A percentile compares a stretch with the other conserved stretches of the same genome.
Evolutionary conservation across 1,140 invertebrate genomes (phyloP).

Genomic region (Onthophagus taurus): DNA sequence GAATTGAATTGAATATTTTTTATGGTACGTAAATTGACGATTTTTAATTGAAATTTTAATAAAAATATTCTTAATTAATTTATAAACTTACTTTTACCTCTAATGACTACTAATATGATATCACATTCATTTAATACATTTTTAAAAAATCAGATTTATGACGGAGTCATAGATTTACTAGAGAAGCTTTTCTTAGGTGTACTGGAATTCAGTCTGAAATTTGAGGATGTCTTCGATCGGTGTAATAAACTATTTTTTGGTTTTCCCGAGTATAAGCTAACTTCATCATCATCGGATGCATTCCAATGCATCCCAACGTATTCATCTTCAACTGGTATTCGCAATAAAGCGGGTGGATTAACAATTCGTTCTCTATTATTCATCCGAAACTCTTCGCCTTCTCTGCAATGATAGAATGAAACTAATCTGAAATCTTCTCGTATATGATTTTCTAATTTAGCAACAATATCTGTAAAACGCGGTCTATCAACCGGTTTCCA

Average conservation of each 20-base stretch:
- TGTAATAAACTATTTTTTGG: slow-evolving; percentile 3
- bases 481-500: slow-evolving; percentile 52
- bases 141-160: background rate
- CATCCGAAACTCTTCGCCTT: slow-evolving; percentile 44
- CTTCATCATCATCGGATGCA: slow-evolving; percentile 15
- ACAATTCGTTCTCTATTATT: slow-evolving; percentile 19
- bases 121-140: slow-evolving; percentile 17
- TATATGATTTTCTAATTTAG: slow-evolving; percentile 46
- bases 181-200: slow-evolving; percentile 1
- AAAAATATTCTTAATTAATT: too few relatives aligned
- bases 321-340: background rate
- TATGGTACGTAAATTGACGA: too few relatives aligned
- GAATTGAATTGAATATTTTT: too few relatives aligned
- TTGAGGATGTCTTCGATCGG: slow-evolving; percentile 15
- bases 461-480: slow-evolving; percentile 72
- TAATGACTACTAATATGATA: slow-evolving; percentile 16
- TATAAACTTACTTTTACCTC: too few relatives aligned
- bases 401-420: slow-evolving; percentile 66
- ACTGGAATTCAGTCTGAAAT: slow-evolving; percentile 1
- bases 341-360: slow-evolving; percentile 26
- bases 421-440: slow-evolving; percentile 54
- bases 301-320: slow-evolving; percentile 17
- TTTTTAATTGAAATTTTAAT: too few relatives aligned
- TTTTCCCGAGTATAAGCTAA: slow-evolving; percentile 17
- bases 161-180: background rate